Conservation (phyloP, 2,888 invertebrate species). For the Caradrina kadenii region DNA sequence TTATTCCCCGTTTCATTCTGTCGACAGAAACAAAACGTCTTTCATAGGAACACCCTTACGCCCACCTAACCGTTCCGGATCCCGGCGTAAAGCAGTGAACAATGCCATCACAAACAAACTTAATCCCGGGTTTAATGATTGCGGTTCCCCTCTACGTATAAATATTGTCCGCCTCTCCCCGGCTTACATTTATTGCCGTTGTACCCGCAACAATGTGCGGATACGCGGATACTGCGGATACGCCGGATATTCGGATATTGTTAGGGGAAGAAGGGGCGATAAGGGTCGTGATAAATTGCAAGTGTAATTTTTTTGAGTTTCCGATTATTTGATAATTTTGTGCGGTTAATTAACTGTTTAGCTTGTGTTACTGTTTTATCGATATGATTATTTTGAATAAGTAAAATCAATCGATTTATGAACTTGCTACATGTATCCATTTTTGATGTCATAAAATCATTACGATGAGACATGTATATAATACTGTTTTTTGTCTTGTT, state of each 20-base stretch:
- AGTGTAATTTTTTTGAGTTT: conserved; percentile 64
- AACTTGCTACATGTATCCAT: neutral
- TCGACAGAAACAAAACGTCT: conserved; percentile 49
- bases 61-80: conserved; percentile 13
- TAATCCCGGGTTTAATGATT: conserved; percentile 77
- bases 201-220: conserved; percentile 67
- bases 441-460: neutral
- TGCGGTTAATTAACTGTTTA: conserved; percentile 40
- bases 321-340: conserved; percentile 51
- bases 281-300: conserved; percentile 64
- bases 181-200: conserved; percentile 68
- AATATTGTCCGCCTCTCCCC: conserved; percentile 58
- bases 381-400: neutral
- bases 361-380: neutral
- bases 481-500: neutral
- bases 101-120: conserved; percentile 64
- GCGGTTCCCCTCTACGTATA: conserved; percentile 62
- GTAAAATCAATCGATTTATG: neutral
- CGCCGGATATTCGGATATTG: conserved; percentile 64
- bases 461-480: no score
- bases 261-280: conserved; percentile 63
- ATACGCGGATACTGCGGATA: conserved; percentile 55
- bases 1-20: conserved; percentile 18
- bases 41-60: conserved; percentile 34
- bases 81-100: conserved; percentile 55